phyloP scores from a whole-genome alignment of 2,113 vertebrate species.

The Collichthys lucidus region DNA sequence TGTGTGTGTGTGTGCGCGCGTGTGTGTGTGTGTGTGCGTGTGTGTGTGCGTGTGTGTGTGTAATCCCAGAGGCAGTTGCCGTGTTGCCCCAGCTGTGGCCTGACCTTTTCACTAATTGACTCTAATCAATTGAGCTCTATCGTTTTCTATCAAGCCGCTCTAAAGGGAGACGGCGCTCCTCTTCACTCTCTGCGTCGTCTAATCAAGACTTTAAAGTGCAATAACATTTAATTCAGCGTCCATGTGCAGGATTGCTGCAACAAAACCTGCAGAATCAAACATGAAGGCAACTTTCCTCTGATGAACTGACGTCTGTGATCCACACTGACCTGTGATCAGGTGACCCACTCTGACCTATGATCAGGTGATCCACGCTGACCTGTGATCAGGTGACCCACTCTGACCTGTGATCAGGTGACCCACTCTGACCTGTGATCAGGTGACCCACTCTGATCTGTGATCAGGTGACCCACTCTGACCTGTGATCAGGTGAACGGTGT shows the following conservation, averaged over 20 bases:
- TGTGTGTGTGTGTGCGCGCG: conserved; percentile 28
- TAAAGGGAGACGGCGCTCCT: conserved; percentile 37
- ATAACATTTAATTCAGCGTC: neutral
- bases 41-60: conserved; percentile 30
- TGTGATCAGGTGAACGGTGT: too few species aligned
- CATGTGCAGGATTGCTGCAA: neutral
- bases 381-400: too few species aligned
- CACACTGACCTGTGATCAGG: too few species aligned
- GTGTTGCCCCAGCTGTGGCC: conserved; percentile 62
- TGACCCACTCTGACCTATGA: too few species aligned
- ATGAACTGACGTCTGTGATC: too few species aligned
- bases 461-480: too few species aligned
- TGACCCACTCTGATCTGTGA: too few species aligned
- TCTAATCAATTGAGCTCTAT: conserved; percentile 73
- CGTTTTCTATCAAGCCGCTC: conserved; percentile 46
- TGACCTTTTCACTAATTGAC: conserved; percentile 80
- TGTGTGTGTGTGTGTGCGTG: conserved; percentile 26
- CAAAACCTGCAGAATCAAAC: neutral
- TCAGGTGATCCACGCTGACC: too few species aligned
- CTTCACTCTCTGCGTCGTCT: conserved; percentile 38
- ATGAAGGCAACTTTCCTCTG: too few species aligned
- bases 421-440: too few species aligned
- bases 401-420: too few species aligned
- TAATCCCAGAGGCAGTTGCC: conserved; percentile 48
- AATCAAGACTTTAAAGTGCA: conserved; percentile 4